phyloP scores from a whole-genome alignment of 1,140 invertebrate species.

The Nixonia krombeini region DNA sequence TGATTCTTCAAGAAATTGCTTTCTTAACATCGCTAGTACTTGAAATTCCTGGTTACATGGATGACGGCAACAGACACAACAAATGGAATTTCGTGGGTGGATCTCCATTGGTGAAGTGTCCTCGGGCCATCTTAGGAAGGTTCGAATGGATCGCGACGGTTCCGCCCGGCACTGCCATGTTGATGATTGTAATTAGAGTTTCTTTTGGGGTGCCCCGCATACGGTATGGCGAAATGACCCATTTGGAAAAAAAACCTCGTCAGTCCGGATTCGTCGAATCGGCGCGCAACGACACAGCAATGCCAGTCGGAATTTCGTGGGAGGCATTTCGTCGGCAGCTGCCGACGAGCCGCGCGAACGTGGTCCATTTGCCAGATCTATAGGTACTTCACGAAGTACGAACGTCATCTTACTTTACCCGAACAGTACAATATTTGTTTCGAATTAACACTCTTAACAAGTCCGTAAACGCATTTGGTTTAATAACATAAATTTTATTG shows the following conservation, averaged over 20 bases:
- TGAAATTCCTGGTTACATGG: slow-evolving; percentile 14
- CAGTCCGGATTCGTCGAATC: slow-evolving; percentile 56
- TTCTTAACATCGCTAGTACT: too few species aligned
- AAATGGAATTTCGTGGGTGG: slow-evolving; percentile 57
- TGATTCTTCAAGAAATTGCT: too few species aligned
- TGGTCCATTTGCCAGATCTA: slow-evolving; percentile 27
- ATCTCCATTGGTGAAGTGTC: slow-evolving; percentile 46
- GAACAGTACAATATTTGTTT: too few species aligned
- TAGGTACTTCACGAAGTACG: too few species aligned
- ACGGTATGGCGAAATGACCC: slow-evolving; percentile 31
- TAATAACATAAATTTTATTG: slow-evolving; percentile 68
- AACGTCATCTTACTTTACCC: too few species aligned
- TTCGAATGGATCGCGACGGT: slow-evolving; percentile 29
- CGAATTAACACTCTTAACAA: too few species aligned
- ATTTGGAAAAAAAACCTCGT: slow-evolving; percentile 22
- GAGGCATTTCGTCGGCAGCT: slow-evolving; percentile 38
- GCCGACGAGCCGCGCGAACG: slow-evolving; percentile 14
- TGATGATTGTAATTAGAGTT: slow-evolving; percentile 56
- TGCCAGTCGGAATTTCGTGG: slow-evolving; percentile 51
- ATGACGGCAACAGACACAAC: slow-evolving; percentile 25
- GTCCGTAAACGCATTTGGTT: too few species aligned
- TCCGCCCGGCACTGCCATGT: slow-evolving; percentile 39
- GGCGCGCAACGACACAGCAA: slow-evolving; percentile 44
- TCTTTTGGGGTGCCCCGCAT: slow-evolving; percentile 37
- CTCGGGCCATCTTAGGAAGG: slow-evolving; percentile 20